Percentiles rank a stretch among this genome's conserved stretches.
These are phyloP conservation scores for Apamea sordens DNA, from an alignment of 2,888 invertebrate genomes.

Conservation along the genomic window DNA sequence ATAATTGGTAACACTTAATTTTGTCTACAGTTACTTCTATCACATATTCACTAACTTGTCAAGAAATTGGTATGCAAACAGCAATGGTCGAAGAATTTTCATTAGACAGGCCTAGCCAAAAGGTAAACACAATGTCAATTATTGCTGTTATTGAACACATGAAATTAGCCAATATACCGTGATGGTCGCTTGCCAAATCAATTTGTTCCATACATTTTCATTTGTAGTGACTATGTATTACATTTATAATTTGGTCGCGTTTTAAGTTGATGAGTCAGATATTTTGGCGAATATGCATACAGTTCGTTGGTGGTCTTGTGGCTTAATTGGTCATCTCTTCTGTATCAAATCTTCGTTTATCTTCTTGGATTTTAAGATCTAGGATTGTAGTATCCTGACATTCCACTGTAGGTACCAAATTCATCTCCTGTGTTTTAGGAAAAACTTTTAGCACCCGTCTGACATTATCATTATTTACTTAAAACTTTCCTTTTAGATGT, in stretches of 20 bases:
- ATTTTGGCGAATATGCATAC: background rate
- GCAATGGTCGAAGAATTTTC: background rate
- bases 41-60: background rate
- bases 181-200: constrained; percentile 59
- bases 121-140: constrained; percentile 66
- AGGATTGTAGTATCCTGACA: background rate
- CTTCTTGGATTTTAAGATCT: background rate
- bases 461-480: background rate
- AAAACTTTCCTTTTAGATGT: background rate
- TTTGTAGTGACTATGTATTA: constrained; percentile 13
- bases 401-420: background rate
- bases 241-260: constrained; percentile 10
- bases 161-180: constrained; percentile 64
- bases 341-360: too few relatives aligned
- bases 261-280: constrained; percentile 22
- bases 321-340: background rate
- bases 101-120: constrained; percentile 38
- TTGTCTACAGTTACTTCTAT: background rate
- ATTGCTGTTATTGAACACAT: constrained; percentile 51
- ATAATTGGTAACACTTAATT: background rate
- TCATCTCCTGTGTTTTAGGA: background rate
- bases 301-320: background rate
- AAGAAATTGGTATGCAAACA: background rate
- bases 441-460: background rate
- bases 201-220: constrained; percentile 44